Evolutionary conservation across 2,113 vertebrate species (phyloP).

Genomic region (Mustelus asterias): DNA sequence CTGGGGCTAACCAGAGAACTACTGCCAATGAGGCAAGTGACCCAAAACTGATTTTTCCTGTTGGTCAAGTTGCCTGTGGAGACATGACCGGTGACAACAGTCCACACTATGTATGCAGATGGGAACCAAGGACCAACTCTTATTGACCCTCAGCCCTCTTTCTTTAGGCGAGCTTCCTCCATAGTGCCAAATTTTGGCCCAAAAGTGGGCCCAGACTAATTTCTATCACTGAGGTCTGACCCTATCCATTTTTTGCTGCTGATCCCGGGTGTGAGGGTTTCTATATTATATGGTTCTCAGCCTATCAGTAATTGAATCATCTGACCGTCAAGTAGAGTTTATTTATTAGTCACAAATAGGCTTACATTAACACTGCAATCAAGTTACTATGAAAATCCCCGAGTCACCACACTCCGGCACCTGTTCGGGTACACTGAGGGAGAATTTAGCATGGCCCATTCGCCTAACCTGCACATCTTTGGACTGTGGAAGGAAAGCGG

Average conservation of each 20-base stretch:
- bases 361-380: too few species aligned
- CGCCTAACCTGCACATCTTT: too few species aligned
- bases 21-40: not conserved
- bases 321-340: too few species aligned
- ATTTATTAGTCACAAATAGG: too few species aligned
- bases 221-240: not conserved
- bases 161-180: not conserved
- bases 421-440: too few species aligned
- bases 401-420: too few species aligned
- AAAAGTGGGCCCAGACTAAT: not conserved
- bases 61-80: too few species aligned
- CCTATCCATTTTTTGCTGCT: not conserved
- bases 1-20: not conserved
- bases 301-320: not conserved
- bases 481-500: too few species aligned
- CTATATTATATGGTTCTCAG: not conserved
- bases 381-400: too few species aligned
- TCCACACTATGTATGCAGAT: not conserved
- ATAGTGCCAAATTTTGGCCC: too few species aligned
- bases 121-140: not conserved
- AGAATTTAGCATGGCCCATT: too few species aligned
- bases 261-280: not conserved
- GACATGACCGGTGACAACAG: not conserved
- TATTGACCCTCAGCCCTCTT: not conserved
- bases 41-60: too few species aligned